These are phyloP conservation scores for Drosophila fulvimacula DNA, from an alignment of 2,888 invertebrate genomes.

Conservation along the genomic window DNA sequence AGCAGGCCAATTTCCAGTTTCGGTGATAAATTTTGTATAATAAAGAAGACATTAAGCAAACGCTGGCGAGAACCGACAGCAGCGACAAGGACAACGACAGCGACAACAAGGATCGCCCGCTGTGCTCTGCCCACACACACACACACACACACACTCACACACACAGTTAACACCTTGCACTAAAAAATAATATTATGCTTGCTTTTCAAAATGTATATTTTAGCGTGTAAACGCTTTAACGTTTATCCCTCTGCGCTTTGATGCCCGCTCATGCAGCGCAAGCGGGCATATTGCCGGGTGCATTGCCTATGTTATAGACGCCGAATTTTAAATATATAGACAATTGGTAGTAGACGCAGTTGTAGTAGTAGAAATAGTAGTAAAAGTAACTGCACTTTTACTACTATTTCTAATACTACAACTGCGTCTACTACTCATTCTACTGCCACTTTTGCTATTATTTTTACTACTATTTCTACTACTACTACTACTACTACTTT, in stretches of 20 bases:
- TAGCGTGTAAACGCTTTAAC: constrained; percentile 63
- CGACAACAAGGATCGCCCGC: constrained; percentile 69
- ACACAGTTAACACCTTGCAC: constrained; percentile 69
- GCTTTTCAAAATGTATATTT: constrained; percentile 56
- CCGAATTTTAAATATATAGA: too few species aligned
- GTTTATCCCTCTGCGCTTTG: constrained; percentile 31
- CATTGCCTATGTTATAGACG: too few species aligned
- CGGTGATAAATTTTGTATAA: constrained; percentile 81
- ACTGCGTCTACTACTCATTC: not conserved
- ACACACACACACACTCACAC: constrained; percentile 33
- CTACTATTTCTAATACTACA: too few species aligned
- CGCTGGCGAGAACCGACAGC: constrained; percentile 60
- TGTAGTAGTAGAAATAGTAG: too few species aligned
- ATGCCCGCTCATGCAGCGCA: not conserved
- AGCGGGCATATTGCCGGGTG: not conserved
- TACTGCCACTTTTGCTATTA: too few species aligned
- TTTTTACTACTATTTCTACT: not conserved
- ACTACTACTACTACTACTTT: not conserved
- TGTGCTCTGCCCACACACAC: constrained; percentile 48
- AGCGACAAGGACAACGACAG: constrained; percentile 38
- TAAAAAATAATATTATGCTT: constrained; percentile 60
- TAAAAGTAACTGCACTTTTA: too few species aligned
- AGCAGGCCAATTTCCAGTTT: constrained; percentile 73
- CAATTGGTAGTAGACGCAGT: too few species aligned
- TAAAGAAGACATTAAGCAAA: constrained; percentile 82